Evolutionary conservation across 2,888 invertebrate genomes (phyloP), one percentile per base, ranked within the genome.

Genomic region (Mactromeris polynyma): DNA sequence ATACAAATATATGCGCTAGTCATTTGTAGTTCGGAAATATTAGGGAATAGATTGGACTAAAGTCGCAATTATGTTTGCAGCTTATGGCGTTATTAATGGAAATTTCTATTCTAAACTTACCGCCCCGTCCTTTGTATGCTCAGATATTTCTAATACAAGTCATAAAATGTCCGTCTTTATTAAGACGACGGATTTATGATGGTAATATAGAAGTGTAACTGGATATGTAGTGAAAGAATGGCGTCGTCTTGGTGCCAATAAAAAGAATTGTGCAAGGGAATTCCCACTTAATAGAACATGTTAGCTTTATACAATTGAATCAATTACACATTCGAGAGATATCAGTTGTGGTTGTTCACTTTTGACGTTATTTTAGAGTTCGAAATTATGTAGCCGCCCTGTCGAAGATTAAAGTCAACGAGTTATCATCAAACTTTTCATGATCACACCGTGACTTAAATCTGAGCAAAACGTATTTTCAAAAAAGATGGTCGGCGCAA

Each of bases 21-120:
- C 73, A 73, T 73, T 73, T 33, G 73, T 36, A 73, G 36, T 73
- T 14, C 31, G 73, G 73, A 73, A 73, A 73, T 36, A 19, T 36
- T 73, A 36, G 73, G 36, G 33, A 73, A 17, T 36, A 73, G 31
- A 73, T 73, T 73, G 73, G 73, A 36, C 73, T 73, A 36, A 87
- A 84, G 73, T 79, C 79, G 36, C 80, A 42, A 81, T 87, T 87
- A 87, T 87, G 73, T 36, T 58, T 69, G 54, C 1, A 51, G 80
- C 87, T 84, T 86, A 87, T 80, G n/a, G 81, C 83, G 77, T 73
- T 81, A 87, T 87, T 87, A 69, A 46, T 51, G 83, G 83, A 33
- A 80, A 84, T 84, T 87, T 81, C 73, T 77, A 87, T 84, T 84
- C 84, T 46, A 69, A 84, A 69, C 73, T 84, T 80, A 73, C 73